Base-by-base conservation (phyloP, 2,797 vertebrate genomes). In the Hapalemur alaotrensis region DNA sequence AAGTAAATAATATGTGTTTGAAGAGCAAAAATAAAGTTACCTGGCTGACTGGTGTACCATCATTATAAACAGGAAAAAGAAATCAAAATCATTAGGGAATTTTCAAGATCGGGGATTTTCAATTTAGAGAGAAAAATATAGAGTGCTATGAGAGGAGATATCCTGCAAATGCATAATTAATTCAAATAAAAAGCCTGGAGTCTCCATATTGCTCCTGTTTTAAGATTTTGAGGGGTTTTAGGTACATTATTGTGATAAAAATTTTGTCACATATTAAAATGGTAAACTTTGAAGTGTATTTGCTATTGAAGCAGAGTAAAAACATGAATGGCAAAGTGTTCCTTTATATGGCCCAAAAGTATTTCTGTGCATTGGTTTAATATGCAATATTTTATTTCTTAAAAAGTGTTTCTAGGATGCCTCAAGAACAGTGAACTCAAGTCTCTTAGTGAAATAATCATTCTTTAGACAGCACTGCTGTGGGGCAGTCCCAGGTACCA, bases 51-150 rank as follows among this genome's bases (percentile, higher is more conserved):
- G 61, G 57, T 90, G 7, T 91, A 82, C 76, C 96, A 73, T 96
- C 96, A 97, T 98, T 98, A 98, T 95, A 96, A 98, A 98, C 90
- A 96, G 63, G 78, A 87, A 95, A 96, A 97, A 96, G 72, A 97
- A 97, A 98, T 95, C 15, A 90, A 98, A 97, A 96, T 98, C 90
- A 83, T 93, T 82, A 95, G 81, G 85, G 97, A 97, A 95, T 95
- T 86, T 91, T 92, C 63, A 83, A 80, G 35, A 79, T 89, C 17
- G 89, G 48, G 85, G 54, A 30, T 65, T 35, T n/a, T 65, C 32
- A 95, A 57, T 70, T 70, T 35, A 86, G 54, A 98, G 69, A 79
- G 50, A 85, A 92, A 97, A 96, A 96, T 79, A 5, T 80, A 88
- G 95, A 98, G 72, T 70, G 93, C 73, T 94, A 15, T 91, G 82